Base-by-base conservation (phyloP, 2,113 vertebrate species). In the Apaloderma vittatum region DNA sequence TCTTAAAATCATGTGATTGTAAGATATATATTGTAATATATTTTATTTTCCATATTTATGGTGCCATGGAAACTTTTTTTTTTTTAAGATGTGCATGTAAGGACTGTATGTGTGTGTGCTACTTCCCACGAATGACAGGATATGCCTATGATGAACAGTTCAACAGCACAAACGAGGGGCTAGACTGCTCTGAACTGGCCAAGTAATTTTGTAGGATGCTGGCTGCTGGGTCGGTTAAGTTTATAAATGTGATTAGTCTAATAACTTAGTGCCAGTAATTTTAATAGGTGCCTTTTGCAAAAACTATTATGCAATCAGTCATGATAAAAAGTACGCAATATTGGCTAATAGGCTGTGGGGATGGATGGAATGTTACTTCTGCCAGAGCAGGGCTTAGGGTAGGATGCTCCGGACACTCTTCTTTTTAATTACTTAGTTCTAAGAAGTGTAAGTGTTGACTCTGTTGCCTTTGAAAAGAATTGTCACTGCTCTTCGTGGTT, bases 251-350 rank as follows among this genome's bases (percentile, higher is more conserved):
- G 48, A 81, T 93, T 78, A 88, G 63, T 68, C 58, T 80, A 45
- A 65, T 86, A 77, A 89, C 8, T 72, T 72, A 62, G 67, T 86
- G 74, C 66, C 66, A 54, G 43, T 58, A 88, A 46, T 52, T 90
- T 92, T 68, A 57, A 68, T 61, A 70, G 58, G n/a, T 93, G 54
- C 36, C 32, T 78, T 75, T 92, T 94, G 46, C 59, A 74, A 79
- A 80, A 55, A 22, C 32, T 59, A 0, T 89, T 94, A 55, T n/a
- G 48, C 65, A 77, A 24, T 86, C 30, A 21, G 34, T 76, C 78
- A 59, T 12, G 45, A 75, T 85, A n/a, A n/a, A n/a, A 94, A 81
- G 26, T 43, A 18, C 18, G 71, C 12, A 29, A 0, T 54, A 11
- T 23, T 94, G 65, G 22, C 71, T 89, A 83, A n/a, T 61, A 92